phyloP scores from a whole-genome alignment of 2,888 invertebrate species.

The Seira sanloemensis region DNA sequence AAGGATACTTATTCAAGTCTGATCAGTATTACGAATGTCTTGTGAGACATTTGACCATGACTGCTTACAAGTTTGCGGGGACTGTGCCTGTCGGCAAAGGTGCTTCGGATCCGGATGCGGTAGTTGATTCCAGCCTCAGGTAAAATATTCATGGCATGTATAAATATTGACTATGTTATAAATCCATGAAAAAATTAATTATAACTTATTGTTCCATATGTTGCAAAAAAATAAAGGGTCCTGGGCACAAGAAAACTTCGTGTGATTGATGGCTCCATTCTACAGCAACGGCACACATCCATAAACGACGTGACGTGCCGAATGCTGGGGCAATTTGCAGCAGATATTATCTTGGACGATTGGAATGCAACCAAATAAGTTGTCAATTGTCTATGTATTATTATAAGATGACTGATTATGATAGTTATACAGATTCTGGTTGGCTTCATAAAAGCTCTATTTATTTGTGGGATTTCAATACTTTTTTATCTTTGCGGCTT shows the following conservation, averaged over 20 bases:
- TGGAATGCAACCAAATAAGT: constrained; percentile 25
- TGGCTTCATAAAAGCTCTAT: too few species aligned
- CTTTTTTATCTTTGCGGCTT: too few species aligned
- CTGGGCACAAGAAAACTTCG: constrained; percentile 59
- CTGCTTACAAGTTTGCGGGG: constrained; percentile 65
- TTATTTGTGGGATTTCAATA: too few species aligned
- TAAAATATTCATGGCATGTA: too few species aligned
- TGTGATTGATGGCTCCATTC: constrained; percentile 67
- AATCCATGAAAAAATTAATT: too few species aligned
- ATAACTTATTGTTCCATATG: too few species aligned
- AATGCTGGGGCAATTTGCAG: constrained; percentile 66
- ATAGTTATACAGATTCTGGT: too few species aligned
- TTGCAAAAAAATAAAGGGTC: too few species aligned
- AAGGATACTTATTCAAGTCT: constrained; percentile 48
- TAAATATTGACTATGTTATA: too few species aligned
- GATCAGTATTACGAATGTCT: constrained; percentile 69
- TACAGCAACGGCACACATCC: constrained; percentile 66
- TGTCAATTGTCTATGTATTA: too few species aligned
- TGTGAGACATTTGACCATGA: constrained; percentile 63
- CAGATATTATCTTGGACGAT: constrained; percentile 64
- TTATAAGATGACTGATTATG: too few species aligned
- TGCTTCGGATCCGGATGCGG: constrained; percentile 50
- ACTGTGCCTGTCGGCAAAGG: constrained; percentile 66
- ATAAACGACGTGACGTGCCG: constrained; percentile 67
- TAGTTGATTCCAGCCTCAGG: constrained; percentile 68